Conservation (phyloP, 2,888 invertebrate genomes). For the Nephrotoma appendiculata region DNA sequence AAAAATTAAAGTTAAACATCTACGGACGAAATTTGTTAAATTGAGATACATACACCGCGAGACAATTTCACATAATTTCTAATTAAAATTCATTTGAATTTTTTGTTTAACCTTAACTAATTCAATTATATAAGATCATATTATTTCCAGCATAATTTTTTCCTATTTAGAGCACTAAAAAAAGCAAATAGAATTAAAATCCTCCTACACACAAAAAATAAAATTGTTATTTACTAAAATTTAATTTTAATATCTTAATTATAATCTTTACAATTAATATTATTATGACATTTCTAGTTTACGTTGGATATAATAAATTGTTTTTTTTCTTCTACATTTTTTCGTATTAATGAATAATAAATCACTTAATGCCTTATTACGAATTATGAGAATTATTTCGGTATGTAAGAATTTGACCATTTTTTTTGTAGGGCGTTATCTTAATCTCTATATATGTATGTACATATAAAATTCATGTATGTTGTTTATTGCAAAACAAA, state of each 20-base stretch:
- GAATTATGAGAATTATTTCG: not conserved
- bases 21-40: not conserved
- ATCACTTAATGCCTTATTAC: not conserved
- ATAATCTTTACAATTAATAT: not conserved
- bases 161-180: not conserved
- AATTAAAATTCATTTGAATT: not conserved
- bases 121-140: not conserved
- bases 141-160: not conserved
- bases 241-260: not conserved
- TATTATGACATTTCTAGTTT: not conserved
- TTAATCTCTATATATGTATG: not conserved
- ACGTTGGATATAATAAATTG: not conserved
- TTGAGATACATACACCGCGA: not conserved
- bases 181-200: not conserved
- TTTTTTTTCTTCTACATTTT: not conserved
- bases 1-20: too few relatives aligned
- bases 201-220: not conserved
- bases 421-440: not conserved
- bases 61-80: not conserved
- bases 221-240: not conserved
- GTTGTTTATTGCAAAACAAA: not conserved
- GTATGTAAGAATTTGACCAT: not conserved
- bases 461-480: not conserved
- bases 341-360: not conserved
- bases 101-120: not conserved